Conservation (phyloP, 2,113 vertebrate species). For the Orcinus orca region DNA sequence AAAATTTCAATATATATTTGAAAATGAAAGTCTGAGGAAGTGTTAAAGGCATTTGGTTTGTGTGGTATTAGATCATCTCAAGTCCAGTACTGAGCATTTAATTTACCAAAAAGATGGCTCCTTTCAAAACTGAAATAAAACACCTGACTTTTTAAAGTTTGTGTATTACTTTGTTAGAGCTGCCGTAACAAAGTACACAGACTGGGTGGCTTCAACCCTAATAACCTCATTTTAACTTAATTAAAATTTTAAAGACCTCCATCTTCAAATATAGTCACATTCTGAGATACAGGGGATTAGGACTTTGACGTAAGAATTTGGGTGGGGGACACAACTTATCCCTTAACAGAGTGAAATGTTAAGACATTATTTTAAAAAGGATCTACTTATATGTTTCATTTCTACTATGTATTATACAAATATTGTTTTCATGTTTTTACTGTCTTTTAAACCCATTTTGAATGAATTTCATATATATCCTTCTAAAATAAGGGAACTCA, state of each 20-base stretch:
- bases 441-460: slow-evolving; percentile 24
- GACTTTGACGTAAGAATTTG: neutral
- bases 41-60: neutral
- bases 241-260: neutral
- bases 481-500: slow-evolving; percentile 29
- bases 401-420: neutral
- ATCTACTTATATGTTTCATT: neutral
- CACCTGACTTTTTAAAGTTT: neutral
- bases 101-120: neutral
- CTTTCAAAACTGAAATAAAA: slow-evolving; percentile 25
- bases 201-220: neutral
- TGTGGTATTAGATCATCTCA: neutral
- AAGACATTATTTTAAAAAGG: slow-evolving; percentile 4
- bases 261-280: neutral
- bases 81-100: neutral
- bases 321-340: neutral
- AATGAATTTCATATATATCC: neutral
- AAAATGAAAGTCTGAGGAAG: neutral
- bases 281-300: neutral
- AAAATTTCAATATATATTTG: slow-evolving; percentile 44
- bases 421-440: neutral
- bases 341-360: neutral
- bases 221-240: neutral
- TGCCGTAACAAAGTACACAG: neutral
- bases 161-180: neutral